phyloP scores from a whole-genome alignment of 2,888 invertebrate genomes.

The Limnephilus marmoratus region DNA sequence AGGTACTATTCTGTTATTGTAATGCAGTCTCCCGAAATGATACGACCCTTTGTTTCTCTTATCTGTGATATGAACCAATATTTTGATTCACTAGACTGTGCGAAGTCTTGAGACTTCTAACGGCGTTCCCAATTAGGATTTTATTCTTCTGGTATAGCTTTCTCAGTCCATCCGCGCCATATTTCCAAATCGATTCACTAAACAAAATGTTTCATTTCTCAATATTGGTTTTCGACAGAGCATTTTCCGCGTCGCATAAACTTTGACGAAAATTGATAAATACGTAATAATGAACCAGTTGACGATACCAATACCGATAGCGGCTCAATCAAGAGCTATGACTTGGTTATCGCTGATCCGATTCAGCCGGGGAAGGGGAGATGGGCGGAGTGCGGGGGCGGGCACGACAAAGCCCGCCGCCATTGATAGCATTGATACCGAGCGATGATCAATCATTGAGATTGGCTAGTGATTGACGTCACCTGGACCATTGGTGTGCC shows the following conservation, averaged over 20 bases:
- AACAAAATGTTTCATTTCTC: not conserved
- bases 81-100: not conserved
- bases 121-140: not conserved
- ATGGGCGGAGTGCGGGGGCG: slow-evolving; percentile 7
- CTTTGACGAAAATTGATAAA: not conserved
- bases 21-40: not conserved
- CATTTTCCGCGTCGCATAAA: not conserved
- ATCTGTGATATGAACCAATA: not conserved
- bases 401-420: slow-evolving; percentile 60
- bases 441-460: slow-evolving; percentile 61
- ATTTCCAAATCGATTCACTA: not conserved
- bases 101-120: not conserved
- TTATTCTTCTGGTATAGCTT: not conserved
- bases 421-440: slow-evolving; percentile 61
- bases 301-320: slow-evolving; percentile 45
- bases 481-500: slow-evolving; percentile 49
- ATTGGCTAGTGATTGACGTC: slow-evolving; percentile 65
- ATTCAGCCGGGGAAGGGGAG: not conserved
- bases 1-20: no score
- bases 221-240: not conserved
- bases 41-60: no score
- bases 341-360: slow-evolving; percentile 22
- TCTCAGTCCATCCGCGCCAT: not conserved
- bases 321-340: slow-evolving; percentile 46
- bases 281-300: not conserved